phyloP scores from a whole-genome alignment of 2,113 vertebrate genomes.

The Myrmecophaga tridactyla region DNA sequence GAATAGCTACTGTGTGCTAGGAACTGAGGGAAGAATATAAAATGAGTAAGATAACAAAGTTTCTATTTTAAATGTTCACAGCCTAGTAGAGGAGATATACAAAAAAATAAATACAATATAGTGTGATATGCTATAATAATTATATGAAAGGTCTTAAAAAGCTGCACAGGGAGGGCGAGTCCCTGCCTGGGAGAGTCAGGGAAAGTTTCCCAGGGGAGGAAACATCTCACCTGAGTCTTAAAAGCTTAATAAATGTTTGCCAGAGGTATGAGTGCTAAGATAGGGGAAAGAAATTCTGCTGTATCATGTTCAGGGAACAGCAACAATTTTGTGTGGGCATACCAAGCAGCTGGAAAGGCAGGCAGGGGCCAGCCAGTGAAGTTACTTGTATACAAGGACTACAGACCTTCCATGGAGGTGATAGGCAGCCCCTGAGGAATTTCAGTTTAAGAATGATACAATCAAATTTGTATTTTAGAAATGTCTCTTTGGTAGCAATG shows the following conservation, averaged over 20 bases:
- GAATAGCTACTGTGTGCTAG: neutral
- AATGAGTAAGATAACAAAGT: neutral
- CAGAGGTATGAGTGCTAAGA: neutral
- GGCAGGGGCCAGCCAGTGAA: neutral
- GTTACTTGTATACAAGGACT: neutral
- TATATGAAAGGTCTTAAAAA: neutral
- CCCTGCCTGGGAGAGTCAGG: neutral
- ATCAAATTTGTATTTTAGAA: neutral
- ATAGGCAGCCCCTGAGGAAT: neutral
- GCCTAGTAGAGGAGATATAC: neutral
- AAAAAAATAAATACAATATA: neutral
- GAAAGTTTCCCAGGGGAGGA: neutral
- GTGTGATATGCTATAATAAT: neutral
- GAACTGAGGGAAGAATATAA: constrained; percentile 29
- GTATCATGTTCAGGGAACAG: neutral
- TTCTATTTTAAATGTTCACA: neutral
- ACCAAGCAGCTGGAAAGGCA: neutral
- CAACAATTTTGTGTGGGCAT: neutral
- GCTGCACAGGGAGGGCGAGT: neutral
- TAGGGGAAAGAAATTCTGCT: neutral
- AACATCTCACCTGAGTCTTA: constrained; percentile 5
- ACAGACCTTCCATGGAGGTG: neutral
- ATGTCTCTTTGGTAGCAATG: neutral
- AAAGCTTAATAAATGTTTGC: constrained; percentile 47
- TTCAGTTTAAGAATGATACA: neutral